phyloP scores from a whole-genome alignment of 2,888 invertebrate genomes.

The Drosophila flavopinicola region DNA sequence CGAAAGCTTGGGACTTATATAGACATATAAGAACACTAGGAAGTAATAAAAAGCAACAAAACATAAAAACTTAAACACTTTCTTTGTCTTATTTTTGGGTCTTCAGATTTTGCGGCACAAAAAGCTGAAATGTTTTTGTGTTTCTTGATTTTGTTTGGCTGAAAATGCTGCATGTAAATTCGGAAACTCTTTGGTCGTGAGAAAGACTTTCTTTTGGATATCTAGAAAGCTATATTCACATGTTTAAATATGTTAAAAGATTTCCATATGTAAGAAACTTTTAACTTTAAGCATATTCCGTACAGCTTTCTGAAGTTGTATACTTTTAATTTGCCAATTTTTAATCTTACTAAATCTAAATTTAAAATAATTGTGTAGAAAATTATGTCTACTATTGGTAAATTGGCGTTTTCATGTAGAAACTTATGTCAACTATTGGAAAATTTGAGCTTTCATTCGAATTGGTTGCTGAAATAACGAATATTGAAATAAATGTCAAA shows the following conservation, averaged over 20 bases:
- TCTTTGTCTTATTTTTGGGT: neutral
- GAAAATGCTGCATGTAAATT: neutral
- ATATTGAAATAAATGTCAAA: no score
- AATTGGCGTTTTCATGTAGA: no score
- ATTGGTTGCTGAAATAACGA: no score
- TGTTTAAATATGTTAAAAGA: no score
- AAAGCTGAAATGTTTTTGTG: neutral
- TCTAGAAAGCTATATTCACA: no score
- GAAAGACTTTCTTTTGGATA: no score
- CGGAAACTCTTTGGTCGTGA: neutral
- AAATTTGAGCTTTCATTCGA: no score
- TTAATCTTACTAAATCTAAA: neutral
- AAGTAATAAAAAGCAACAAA: conserved; percentile 41
- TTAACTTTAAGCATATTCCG: neutral
- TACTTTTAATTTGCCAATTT: neutral
- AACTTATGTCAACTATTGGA: no score
- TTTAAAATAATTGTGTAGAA: neutral
- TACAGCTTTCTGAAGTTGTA: neutral
- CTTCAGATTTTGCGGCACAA: neutral
- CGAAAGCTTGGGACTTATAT: conserved; percentile 19
- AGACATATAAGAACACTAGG: conserved; percentile 29
- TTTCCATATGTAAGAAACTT: no score
- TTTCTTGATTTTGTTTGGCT: neutral
- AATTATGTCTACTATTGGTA: neutral
- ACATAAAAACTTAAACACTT: conserved; percentile 19